Evolutionary conservation across 2,113 vertebrate genomes (phyloP), one percentile per base, ranked within the genome.

Genomic region (Manacus vitellinus): DNA sequence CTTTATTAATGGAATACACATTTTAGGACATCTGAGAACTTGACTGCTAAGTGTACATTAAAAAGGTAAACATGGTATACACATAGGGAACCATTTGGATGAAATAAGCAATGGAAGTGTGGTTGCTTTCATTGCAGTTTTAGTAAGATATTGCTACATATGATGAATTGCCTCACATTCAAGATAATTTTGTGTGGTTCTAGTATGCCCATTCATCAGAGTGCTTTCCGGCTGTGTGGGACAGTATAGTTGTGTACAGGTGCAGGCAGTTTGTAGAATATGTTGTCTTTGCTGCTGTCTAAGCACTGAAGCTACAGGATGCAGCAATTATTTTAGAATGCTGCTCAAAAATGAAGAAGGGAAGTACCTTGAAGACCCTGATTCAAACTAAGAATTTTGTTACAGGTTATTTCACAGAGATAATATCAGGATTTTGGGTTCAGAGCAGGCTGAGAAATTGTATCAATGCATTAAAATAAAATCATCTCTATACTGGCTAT

Each of bases 241-340:
- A 49, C 41, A 33, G 27, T 68, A 30, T 9, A 76, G 52, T 31
- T 67, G 28, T 46, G 28, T 73, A 71, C 37, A 44, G 62, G 46
- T 89, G 54, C 66, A 78, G 63, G 44, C 33, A 59, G 27, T 83
- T 22, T 67, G 54, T 46, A 54, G 30, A 86, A 85, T 89, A 62
- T 63, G 33, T 94, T 66, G 41, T 66, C 61, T 88, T 94, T 80
- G 39, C 47, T 93, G 44, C 31, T 92, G 80, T 66, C 43, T 80
- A 61, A 94, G 72, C 20, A 6, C 81, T 58, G 70, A 85, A 93
- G 84, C 91, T 94, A 89, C 54, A 77, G 65, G 77, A 75, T 88
- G 31, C 74, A 83, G 81, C 61, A 92, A 44, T 94, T 95, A 84
- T 79, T 91, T 71, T 61, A 95, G 96, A 96, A 71, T 35, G 33